Conservation (phyloP, 1,140 invertebrate genomes). For the Drosophila auraria region DNA sequence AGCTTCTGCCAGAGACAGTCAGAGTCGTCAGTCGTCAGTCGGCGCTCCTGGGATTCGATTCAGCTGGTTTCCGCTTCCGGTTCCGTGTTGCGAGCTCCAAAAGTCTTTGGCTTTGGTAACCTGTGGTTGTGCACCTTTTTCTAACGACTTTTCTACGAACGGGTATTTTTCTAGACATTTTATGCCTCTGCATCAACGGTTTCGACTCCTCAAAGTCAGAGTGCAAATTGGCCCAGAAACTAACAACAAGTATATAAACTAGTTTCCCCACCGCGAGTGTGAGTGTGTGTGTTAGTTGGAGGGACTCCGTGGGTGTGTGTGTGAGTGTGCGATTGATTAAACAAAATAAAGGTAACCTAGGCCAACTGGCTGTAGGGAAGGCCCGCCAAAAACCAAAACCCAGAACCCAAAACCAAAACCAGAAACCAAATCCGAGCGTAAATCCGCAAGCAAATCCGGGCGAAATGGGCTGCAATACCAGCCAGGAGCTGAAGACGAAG, state of each 20-base stretch:
- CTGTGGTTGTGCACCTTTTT: slow-evolving; percentile 74
- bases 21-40: slow-evolving; percentile 34
- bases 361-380: slow-evolving; percentile 64
- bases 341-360: slow-evolving; percentile 77
- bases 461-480: slow-evolving; percentile 83
- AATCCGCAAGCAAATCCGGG: slow-evolving; percentile 16
- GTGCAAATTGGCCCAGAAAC: slow-evolving; percentile 51
- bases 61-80: slow-evolving; percentile 40
- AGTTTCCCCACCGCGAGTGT: slow-evolving; percentile 21
- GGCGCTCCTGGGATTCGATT: slow-evolving; percentile 15
- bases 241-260: slow-evolving; percentile 53
- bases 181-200: slow-evolving; percentile 36
- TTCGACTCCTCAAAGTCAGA: slow-evolving; percentile 44
- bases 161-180: slow-evolving; percentile 62
- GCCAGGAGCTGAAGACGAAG: slow-evolving; percentile 83
- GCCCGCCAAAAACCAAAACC: slow-evolving; percentile 24
- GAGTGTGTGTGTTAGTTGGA: slow-evolving; percentile 1
- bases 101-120: slow-evolving; percentile 48
- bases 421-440: slow-evolving; percentile 19
- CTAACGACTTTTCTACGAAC: slow-evolving; percentile 58
- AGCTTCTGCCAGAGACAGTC: slow-evolving; percentile 74
- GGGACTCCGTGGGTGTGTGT: slow-evolving; percentile 5
- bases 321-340: slow-evolving; percentile 73
- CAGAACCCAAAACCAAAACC: slow-evolving; percentile 14
- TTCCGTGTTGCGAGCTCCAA: slow-evolving; percentile 35